A percentile compares a stretch with the other conserved stretches of the same genome.
phyloP scores from a whole-genome alignment of 2,113 vertebrate species.

The Eulemur macaco region DNA sequence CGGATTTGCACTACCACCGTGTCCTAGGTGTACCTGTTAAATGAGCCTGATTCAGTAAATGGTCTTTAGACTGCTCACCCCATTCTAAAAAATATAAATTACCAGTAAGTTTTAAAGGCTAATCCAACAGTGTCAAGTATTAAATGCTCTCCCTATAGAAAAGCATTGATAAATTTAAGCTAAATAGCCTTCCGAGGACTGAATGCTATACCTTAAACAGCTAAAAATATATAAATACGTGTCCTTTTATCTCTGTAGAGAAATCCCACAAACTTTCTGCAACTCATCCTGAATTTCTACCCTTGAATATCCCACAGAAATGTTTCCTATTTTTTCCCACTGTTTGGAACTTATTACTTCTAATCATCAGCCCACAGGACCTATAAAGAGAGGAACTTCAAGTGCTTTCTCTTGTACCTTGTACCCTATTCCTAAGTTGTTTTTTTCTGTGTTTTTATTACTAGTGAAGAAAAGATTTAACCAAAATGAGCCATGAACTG shows the following conservation, averaged over 20 bases:
- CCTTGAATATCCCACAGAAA: not conserved
- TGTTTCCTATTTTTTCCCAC: not conserved
- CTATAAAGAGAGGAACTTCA: not conserved
- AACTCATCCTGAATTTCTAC: not conserved
- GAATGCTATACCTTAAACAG: not conserved
- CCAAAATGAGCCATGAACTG: not conserved
- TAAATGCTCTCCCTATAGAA: not conserved
- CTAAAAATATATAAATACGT: not conserved
- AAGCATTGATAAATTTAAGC: not conserved
- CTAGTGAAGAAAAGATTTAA: not conserved
- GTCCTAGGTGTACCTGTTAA: not conserved
- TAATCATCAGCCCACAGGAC: not conserved
- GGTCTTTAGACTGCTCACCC: not conserved
- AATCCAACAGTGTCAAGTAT: not conserved
- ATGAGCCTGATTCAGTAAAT: not conserved
- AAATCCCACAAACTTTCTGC: not conserved
- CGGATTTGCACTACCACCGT: not conserved
- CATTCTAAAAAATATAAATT: not conserved
- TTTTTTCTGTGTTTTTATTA: constrained; percentile 31
- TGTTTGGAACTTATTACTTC: constrained; percentile 33
- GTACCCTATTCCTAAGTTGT: not conserved
- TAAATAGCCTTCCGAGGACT: not conserved
- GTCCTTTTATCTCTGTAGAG: not conserved
- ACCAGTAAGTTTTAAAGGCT: not conserved
- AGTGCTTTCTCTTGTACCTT: constrained; percentile 17